These are phyloP conservation scores for Pheosia tremula DNA, from an alignment of 2,888 invertebrate genomes.

Conservation along the genomic window DNA sequence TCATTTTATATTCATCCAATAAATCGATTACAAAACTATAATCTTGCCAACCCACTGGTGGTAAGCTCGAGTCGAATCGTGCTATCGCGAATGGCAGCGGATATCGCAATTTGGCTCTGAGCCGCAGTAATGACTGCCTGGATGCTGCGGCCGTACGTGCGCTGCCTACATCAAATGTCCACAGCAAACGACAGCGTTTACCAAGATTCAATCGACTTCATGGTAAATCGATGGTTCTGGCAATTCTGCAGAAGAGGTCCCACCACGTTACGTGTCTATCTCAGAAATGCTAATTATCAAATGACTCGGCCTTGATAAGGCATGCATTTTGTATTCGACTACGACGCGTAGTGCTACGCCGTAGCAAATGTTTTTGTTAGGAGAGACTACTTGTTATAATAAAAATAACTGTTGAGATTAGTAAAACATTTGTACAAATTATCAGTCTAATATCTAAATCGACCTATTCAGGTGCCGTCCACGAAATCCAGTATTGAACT, in stretches of 20 bases:
- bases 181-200: conserved; percentile 29
- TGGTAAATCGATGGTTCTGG: background rate
- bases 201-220: conserved; percentile 1
- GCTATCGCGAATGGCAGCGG: conserved; percentile 52
- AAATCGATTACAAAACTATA: background rate
- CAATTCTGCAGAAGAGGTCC: background rate
- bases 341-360: background rate
- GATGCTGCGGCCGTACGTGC: conserved; percentile 65
- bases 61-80: conserved; percentile 17
- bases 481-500: conserved; percentile 31
- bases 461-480: background rate
- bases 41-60: background rate
- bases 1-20: no score
- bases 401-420: no score
- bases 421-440: no score
- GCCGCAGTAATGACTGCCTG: conserved; percentile 66
- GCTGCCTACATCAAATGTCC: conserved; percentile 51
- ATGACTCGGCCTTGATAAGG: background rate
- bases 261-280: no score
- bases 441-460: background rate
- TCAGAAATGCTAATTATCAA: no score
- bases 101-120: conserved; percentile 76
- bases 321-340: background rate
- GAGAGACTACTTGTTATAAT: no score
- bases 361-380: no score